These are phyloP conservation scores for Rhincodon typus DNA, from an alignment of 2,797 vertebrate species.

Conservation along the genomic window DNA sequence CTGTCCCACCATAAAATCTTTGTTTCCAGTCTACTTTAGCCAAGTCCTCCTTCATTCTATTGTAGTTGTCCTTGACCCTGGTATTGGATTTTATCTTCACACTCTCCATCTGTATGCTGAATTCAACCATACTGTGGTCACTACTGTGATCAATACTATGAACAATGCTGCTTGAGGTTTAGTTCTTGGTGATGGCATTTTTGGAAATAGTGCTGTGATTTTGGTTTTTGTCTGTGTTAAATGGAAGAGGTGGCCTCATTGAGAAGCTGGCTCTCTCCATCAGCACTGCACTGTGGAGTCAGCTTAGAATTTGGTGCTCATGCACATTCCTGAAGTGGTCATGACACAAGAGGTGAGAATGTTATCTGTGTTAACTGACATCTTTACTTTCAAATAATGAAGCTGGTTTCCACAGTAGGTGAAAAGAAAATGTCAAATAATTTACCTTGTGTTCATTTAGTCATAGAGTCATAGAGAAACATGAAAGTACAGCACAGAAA, in stretches of 20 bases:
- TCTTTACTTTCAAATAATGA: not conserved
- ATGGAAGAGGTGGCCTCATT: not conserved
- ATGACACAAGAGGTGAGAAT: not conserved
- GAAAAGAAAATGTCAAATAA: not conserved
- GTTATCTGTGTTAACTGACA: not conserved
- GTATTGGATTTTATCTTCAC: too few relatives aligned
- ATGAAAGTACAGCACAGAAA: too few relatives aligned
- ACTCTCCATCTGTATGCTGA: too few relatives aligned
- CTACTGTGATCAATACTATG: too few relatives aligned
- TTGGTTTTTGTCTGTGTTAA: too few relatives aligned
- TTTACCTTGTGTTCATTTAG: not conserved
- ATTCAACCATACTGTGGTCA: too few relatives aligned
- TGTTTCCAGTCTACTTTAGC: too few relatives aligned
- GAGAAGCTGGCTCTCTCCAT: too few relatives aligned
- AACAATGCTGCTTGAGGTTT: not conserved
- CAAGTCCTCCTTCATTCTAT: too few relatives aligned
- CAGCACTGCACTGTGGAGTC: not conserved
- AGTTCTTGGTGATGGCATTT: not conserved
- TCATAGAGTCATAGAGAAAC: too few relatives aligned
- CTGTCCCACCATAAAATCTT: too few relatives aligned
- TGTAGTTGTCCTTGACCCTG: too few relatives aligned
- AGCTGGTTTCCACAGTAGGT: not conserved
- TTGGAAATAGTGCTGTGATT: not conserved
- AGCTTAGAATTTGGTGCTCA: not conserved
- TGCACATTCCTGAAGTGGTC: not conserved